Base-by-base conservation (phyloP, 2,797 vertebrate genomes). In the Coilia nasus region DNA sequence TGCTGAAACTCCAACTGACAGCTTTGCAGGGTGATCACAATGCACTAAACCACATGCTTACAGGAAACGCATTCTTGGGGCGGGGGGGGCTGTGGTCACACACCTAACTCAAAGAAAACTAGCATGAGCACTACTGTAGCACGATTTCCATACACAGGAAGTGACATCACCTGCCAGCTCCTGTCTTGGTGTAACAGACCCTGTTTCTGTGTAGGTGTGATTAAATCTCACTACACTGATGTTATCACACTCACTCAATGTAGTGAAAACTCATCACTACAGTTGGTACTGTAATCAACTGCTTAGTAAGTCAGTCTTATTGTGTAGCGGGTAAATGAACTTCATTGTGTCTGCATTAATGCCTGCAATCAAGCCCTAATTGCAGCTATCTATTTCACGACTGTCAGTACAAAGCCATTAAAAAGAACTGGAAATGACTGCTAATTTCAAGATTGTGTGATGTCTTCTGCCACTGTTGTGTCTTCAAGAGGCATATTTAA, bases 81-180 rank as follows among this genome's bases (percentile, higher is more conserved):
- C 2, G 50, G 14, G 7, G 14, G 50, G 50, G 7, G 50, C 28
- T 89, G 89, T 71, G 87, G 89, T 87, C 75, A 41, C 83, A 81
- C 81, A 82, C 59, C 81, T 67, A 31, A 67, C 23, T 19, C 1
- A 83, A 28, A 81, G 14, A 78, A 56, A 80, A 82, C 60, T 50
- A 81, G 23, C n/a, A n/a, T n/a, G n/a, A n/a, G n/a, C n/a, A n/a
- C n/a, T n/a, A n/a, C n/a, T n/a, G n/a, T n/a, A n/a, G n/a, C 71
- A 12, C 25, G 82, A 2, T 35, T 57, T 46, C 50, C 71, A 78
- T 54, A 10, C 62, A 83, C 87, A 89, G 86, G 86, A 90, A 88
- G 83, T 85, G 56, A 86, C 75, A 87, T 83, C 82, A 83, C 35
- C 47, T 31, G 28, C 46, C 23, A 46, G 59, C 67, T 57, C n/a